Base-by-base conservation (phyloP, 2,113 vertebrate genomes). In the Pelobates fuscus region DNA sequence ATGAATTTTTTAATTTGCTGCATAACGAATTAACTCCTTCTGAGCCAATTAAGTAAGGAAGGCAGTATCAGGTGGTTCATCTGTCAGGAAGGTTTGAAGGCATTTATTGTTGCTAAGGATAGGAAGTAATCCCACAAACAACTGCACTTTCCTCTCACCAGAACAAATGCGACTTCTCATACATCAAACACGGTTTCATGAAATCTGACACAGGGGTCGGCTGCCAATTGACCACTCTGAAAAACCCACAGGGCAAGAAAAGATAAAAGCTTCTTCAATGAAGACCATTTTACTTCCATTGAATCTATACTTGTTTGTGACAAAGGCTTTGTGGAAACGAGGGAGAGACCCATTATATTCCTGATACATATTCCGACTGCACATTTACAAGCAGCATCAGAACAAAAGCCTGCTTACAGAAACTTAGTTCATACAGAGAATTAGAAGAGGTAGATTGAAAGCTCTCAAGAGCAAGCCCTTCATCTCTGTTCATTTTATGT, bases 1-100 rank as follows among this genome's bases (percentile, higher is more conserved):
- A 97, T 96, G 93, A 94, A 94, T 96, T 94, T 94, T 94, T 91
- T 96, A 96, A 96, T 98, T 94, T 96, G 91, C 92, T 93, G 95
- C 93, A 95, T 96, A 96, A 94, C 95, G 90, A 94, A 95, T 91
- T 96, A 95, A 95, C 94, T 93, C 94, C 85, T 94, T 94, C 90
- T 87, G 87, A 91, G 91, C 94, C 92, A 90, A 91, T 90, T 89
- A 88, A 86, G 86, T 83, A 84, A 81, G 70, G 30, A 83, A 82
- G 63, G 68, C 75, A 15, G 70, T 77, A 83, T 81, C 18, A 55
- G 83, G 52, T 49, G 37, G 55, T 82, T 70, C 82, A 67, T 0
- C 3, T 70, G 70, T 84, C 78, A 49, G 79, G 82, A 71, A 78
- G 85, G 75, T 80, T 80, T 77, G 49, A 78, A 86, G 81, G 79